Percentiles rank a stretch among this genome's conserved stretches.
Conservation (phyloP, 2,888 invertebrate species). For the Timema podura region DNA sequence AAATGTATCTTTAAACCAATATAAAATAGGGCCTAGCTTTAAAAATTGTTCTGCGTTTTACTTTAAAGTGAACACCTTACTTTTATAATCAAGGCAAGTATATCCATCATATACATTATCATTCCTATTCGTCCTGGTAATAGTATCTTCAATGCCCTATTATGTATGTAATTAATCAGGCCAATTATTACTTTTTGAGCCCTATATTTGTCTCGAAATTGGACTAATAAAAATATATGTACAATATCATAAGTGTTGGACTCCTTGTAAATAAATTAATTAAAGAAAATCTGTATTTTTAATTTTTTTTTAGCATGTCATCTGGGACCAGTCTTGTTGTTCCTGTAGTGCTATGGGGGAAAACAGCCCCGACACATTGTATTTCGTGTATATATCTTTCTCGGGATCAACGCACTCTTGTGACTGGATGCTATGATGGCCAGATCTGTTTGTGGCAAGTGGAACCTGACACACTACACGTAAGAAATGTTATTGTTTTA, state of each 20-base stretch:
- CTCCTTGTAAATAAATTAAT: not conserved
- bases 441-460: conserved; percentile 96
- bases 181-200: too few species aligned
- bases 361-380: conserved; percentile 93
- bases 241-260: not conserved
- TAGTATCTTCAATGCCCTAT: too few species aligned
- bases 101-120: too few species aligned
- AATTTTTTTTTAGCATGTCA: conserved; percentile 48
- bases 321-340: conserved; percentile 89
- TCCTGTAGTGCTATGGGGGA: conserved; percentile 97
- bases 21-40: too few species aligned
- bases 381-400: conserved; percentile 91
- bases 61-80: too few species aligned
- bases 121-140: too few species aligned
- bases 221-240: too few species aligned
- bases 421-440: conserved; percentile 97
- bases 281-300: not conserved
- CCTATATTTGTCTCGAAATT: too few species aligned
- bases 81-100: too few species aligned
- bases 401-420: conserved; percentile 84
- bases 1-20: too few species aligned
- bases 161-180: too few species aligned
- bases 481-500: conserved; percentile 34
- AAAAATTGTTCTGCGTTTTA: too few species aligned
- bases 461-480: conserved; percentile 72